A percentile compares a stretch with the other conserved stretches of the same genome.
Conservation (phyloP, 2,113 vertebrate genomes). For the Epinephelus moara region DNA sequence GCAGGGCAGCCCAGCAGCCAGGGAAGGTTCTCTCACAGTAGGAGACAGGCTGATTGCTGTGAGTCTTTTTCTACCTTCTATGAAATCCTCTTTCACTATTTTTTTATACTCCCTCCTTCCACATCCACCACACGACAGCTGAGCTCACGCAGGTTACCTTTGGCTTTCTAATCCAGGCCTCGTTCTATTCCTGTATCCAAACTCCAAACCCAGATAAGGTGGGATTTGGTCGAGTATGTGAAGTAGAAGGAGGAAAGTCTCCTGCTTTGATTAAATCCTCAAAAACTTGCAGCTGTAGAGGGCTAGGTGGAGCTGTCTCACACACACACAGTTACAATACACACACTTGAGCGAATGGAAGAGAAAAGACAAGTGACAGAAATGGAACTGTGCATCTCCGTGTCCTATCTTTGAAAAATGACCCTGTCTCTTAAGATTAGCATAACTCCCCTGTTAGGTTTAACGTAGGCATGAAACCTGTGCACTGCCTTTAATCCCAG, state of each 20-base stretch:
- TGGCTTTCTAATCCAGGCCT: slow-evolving; percentile 54
- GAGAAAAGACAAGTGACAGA: slow-evolving; percentile 31
- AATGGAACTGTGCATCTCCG: slow-evolving; percentile 18
- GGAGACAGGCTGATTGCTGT: slow-evolving; percentile 96
- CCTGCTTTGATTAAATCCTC: slow-evolving; percentile 47
- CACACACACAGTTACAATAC: slow-evolving; percentile 9
- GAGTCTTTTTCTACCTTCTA: slow-evolving; percentile 76
- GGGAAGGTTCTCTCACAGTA: slow-evolving; percentile 91
- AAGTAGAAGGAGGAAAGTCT: slow-evolving; percentile 43
- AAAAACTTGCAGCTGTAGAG: slow-evolving; percentile 15
- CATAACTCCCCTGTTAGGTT: slow-evolving; percentile 43
- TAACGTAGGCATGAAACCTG: slow-evolving; percentile 34
- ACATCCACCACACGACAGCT: slow-evolving; percentile 27
- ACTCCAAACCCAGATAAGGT: slow-evolving; percentile 51
- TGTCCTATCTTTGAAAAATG: slow-evolving; percentile 1
- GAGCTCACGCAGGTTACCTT: slow-evolving; percentile 3
- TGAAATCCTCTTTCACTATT: slow-evolving; percentile 10
- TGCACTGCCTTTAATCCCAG: slow-evolving; percentile 33
- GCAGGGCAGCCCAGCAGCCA: slow-evolving; percentile 93
- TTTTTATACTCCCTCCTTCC: not conserved
- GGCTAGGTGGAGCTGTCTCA: slow-evolving; percentile 42
- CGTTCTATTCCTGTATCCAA: slow-evolving; percentile 51
- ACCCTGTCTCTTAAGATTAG: slow-evolving; percentile 30
- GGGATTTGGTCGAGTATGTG: slow-evolving; percentile 49
- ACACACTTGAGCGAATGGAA: not conserved